Evolutionary conservation across 2,113 vertebrate species (phyloP), one percentile per base, ranked within the genome.

Genomic region (Varanus salvator): DNA sequence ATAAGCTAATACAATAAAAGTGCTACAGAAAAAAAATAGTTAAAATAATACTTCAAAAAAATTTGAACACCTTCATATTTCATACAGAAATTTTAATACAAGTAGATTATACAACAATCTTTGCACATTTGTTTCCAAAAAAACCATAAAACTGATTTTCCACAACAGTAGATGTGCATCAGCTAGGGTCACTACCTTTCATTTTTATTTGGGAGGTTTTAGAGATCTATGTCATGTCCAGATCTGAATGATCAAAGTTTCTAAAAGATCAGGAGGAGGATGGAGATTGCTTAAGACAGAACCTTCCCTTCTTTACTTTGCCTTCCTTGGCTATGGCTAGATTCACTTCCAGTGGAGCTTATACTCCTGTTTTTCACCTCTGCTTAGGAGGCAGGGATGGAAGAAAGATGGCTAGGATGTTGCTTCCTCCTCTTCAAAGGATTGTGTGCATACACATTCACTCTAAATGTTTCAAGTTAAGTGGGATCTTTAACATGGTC

Each of bases 91-190:
- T 14, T n/a, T 69, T 69, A 23, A 52, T 44, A 44, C 38, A 44
- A 2, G 38, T 44, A 44, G n/a, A n/a, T n/a, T 50, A 84, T 60
- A 27, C 84, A 78, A 89, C 85, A 92, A 84, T 89, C 91, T 90
- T 77, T 95, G 83, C 90, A 93, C 88, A 87, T 85, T 86, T 93
- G 64, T 95, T 75, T 92, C 92, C 88, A 87, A 83, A 91, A 87
- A 94, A 88, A 44, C 38, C 86, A 93, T 87, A 91, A 85, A 71
- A 76, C 76, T 75, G 89, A 87, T 38, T 88, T 29, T 93, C 48
- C 85, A 93, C 85, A 93, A 72, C 88, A 89, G 92, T 85, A 66
- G 15, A 75, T 82, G 88, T 88, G 85, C 88, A 89, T 92, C 84
- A 69, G 75, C 68, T 86, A 78, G 52, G 91, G 57, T 50, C 64